These are phyloP conservation scores for Chiloscyllium punctatum DNA, from an alignment of 2,797 vertebrate species.

Conservation along the genomic window DNA sequence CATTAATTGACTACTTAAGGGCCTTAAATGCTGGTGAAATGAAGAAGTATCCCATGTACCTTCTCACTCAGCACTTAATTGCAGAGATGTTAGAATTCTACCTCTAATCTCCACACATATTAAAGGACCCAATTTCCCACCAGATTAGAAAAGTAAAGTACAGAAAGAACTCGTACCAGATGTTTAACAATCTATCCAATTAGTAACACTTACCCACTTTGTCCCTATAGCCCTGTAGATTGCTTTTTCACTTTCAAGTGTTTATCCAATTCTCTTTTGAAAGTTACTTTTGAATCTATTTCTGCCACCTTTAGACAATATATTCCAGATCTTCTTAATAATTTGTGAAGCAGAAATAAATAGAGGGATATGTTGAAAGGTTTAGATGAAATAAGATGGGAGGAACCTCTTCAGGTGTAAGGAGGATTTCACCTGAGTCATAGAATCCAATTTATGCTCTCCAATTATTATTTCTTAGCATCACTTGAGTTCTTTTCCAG, in stretches of 20 bases:
- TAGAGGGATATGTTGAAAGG: background rate
- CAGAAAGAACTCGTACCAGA: background rate
- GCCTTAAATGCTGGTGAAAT: too few relatives aligned
- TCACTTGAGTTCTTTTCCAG: background rate
- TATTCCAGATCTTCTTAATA: background rate
- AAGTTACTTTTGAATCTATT: background rate
- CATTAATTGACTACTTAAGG: too few relatives aligned
- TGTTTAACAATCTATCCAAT: background rate
- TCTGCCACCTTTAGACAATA: background rate
- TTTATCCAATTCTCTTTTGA: background rate
- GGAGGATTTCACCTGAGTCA: background rate
- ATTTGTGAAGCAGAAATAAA: too few relatives aligned
- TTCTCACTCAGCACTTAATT: too few relatives aligned
- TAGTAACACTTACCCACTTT: background rate
- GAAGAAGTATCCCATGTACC: too few relatives aligned
- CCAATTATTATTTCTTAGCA: background rate
- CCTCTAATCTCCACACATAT: background rate
- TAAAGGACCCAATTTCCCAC: background rate
- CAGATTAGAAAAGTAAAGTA: background rate
- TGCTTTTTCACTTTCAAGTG: background rate
- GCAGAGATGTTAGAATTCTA: background rate
- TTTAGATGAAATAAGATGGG: background rate
- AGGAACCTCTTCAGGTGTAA: background rate
- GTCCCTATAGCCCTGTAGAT: background rate
- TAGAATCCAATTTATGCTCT: background rate